Evolutionary conservation across 2,888 invertebrate genomes (phyloP), one percentile per base, ranked within the genome.

Genomic region (Hypomecis punctinalis): DNA sequence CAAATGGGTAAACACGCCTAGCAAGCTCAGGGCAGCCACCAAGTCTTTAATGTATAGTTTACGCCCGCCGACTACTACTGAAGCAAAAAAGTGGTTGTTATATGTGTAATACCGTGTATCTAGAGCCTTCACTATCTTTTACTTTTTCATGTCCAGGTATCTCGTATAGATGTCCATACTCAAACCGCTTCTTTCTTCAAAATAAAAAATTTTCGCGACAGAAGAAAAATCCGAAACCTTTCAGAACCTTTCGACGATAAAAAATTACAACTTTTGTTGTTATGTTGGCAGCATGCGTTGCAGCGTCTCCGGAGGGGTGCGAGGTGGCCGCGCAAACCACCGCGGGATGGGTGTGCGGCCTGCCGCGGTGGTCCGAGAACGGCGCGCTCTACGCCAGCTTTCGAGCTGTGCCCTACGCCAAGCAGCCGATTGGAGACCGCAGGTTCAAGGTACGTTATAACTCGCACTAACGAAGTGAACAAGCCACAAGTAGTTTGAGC

Each of bases 361-460:
- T 66, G 63, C 66, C 59, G 64, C 76, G 77, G 39, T 63, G 73
- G 11, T 76, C 81, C 0, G 79, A 78, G n/a, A 72, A 77, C 43
- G 75, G 76, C 13, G 65, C 62, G 0, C 54, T 52, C 5, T 93
- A 88, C 76, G 90, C 86, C 67, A 90, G 90, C 76, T 93, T 92
- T 79, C 76, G 85, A 11, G 91, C 87, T n/a, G 84, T 93, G 57
- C 91, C 93, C 0, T 93, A 91, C 69, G 93, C 90, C 1, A 79
- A 82, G 67, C 91, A 91, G 70, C 93, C 93, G 0, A 5, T 88
- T 0, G 86, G 85, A 0, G 77, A 84, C 5, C 79, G 85, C 0
- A 68, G 93, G 43, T 93, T 93, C 67, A 81, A 86, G 88, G 91
- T 88, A 69, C 69, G 52, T 36, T 23, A 23, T 23, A 23, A 23